Evolutionary conservation across 2,797 vertebrate species (phyloP), one percentile per base, ranked within the genome.

Genomic region (Sarcophilus harrisii): DNA sequence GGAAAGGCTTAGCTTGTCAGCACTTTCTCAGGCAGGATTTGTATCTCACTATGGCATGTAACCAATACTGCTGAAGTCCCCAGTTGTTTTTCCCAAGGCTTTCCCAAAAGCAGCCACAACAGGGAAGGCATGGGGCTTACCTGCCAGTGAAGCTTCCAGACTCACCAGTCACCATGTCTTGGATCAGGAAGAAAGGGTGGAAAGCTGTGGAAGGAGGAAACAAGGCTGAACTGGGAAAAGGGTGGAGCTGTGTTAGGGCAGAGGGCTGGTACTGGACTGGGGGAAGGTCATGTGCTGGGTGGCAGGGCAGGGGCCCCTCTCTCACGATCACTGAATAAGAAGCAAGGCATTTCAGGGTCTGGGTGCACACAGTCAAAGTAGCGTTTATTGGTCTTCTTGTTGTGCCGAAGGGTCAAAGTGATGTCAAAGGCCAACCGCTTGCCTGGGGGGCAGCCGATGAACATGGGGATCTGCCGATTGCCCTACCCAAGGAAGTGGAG

Each of bases 181-280:
- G 98, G 97, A 98, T 96, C 96, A 98, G 96, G 97, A 98, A 98
- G 95, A 98, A 98, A 4, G 98, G 98, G 89, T 98, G 98, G 96
- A 98, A 98, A 27, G 91, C 98, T 98, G 96, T 73, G 57, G 49
- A 16, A 60, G 28, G 59, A 96, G 54, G 95, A 59, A 38, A 57
- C 32, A 32, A 59, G 90, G 95, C 62, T 10, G 0, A 0, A 90
- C 32, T 38, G 57, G 58, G 81, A 93, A 52, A 45, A 18, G 0
- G 1, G 58, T 38, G 24, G 18, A 66, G 14, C 27, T 24, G 59
- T 27, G 87, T 30, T 27, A 87, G 54, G 32, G 21, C 38, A 62
- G 38, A 0, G 18, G 58, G 18, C 60, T 24, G 93, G 30, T 10
- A 90, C 0, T 62, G 54, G 21, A 14, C 29, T 55, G 5, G 3